Conservation (phyloP, 2,888 invertebrate genomes). For the Pristionchus entomophagus region DNA sequence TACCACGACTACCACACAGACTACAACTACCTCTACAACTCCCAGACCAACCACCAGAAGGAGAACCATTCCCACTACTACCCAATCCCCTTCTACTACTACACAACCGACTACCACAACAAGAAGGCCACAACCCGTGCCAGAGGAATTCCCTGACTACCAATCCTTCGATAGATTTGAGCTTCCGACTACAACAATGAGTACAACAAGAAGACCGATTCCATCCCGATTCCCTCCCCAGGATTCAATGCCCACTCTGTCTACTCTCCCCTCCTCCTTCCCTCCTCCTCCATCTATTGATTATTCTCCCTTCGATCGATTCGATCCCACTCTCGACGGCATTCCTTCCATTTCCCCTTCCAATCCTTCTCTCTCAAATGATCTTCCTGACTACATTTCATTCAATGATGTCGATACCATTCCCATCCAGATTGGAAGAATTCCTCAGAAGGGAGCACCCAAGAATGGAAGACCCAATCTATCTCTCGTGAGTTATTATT, state of each 20-base stretch:
- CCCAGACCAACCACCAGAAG: background rate
- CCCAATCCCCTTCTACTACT: background rate
- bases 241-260: background rate
- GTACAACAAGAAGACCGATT: slow-evolving; percentile 8
- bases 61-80: background rate
- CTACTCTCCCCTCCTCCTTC: background rate
- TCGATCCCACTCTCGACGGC: slow-evolving; percentile 8
- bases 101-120: background rate
- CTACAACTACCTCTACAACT: background rate
- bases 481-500: slow-evolving; percentile 34
- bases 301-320: slow-evolving; percentile 14
- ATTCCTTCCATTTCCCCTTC: slow-evolving; percentile 24
- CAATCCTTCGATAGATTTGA: slow-evolving; percentile 13
- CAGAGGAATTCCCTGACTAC: background rate
- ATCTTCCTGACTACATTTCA: slow-evolving; percentile 27
- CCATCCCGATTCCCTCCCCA: background rate
- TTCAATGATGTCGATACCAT: slow-evolving; percentile 22
- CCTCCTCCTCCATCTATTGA: slow-evolving; percentile 12
- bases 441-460: background rate
- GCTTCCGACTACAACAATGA: background rate
- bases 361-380: background rate
- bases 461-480: slow-evolving; percentile 23
- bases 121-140: no score
- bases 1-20: background rate
- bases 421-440: slow-evolving; percentile 35